Conservation (phyloP, 2,888 invertebrate genomes). For the Lordiphosa andalusiaca region DNA sequence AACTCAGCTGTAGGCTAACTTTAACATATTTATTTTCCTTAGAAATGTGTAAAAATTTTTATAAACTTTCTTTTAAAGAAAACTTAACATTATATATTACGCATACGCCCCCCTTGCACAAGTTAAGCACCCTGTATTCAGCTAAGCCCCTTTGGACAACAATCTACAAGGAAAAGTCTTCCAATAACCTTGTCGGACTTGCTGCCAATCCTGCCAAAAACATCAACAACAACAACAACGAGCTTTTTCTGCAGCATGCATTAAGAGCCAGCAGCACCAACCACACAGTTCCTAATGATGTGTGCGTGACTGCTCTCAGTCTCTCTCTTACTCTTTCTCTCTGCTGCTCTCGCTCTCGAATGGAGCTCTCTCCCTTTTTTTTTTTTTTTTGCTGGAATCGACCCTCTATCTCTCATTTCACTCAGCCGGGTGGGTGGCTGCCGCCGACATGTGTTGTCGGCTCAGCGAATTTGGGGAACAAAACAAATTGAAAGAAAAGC, state of each 20-base stretch:
- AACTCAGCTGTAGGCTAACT: too few species aligned
- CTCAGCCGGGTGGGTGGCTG: conserved; percentile 10
- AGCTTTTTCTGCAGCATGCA: conserved; percentile 15
- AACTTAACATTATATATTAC: too few species aligned
- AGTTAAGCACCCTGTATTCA: too few species aligned
- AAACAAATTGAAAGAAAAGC: conserved; percentile 60
- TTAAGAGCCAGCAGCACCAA: conserved; percentile 7
- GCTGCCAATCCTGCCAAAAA: conserved; percentile 25
- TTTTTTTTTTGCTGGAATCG: conserved; percentile 7
- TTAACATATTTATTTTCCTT: too few species aligned
- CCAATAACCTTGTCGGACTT: conserved; percentile 70
- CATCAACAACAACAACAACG: conserved; percentile 8
- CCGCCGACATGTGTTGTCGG: too few species aligned
- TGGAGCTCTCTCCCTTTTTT: conserved; percentile 1
- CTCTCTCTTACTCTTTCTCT: conserved; percentile 10
- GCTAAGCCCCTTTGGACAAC: conserved; percentile 33
- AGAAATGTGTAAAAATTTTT: too few species aligned
- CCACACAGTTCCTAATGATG: conserved; percentile 8
- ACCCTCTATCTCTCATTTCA: conserved; percentile 8
- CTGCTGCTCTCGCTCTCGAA: conserved; percentile 6
- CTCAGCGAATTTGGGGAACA: conserved; percentile 57
- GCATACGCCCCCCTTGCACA: too few species aligned
- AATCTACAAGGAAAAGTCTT: conserved; percentile 47
- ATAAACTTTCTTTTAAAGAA: too few species aligned
- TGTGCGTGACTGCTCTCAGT: conserved; percentile 12